Evolutionary conservation across 2,888 invertebrate species (phyloP).

Genomic region (Drosophila sordidula): DNA sequence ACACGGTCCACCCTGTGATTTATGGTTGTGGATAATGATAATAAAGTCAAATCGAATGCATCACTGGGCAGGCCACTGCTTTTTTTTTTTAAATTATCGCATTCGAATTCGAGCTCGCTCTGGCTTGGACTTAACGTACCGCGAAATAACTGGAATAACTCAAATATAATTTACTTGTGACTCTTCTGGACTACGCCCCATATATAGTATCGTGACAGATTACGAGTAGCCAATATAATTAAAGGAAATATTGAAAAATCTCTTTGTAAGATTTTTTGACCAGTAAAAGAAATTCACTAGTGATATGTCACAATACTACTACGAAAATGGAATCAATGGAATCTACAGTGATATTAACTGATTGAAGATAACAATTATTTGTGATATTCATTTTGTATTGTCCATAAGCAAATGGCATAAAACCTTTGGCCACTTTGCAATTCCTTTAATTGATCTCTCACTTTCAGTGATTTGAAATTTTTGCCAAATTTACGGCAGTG

Average conservation of each 20-base stretch:
- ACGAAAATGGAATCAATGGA: too few relatives aligned
- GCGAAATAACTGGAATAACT: conserved; percentile 78
- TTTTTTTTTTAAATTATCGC: conserved; percentile 57
- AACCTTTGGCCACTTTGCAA: neutral
- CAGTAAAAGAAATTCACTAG: too few relatives aligned
- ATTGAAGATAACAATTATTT: neutral
- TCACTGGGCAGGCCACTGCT: conserved; percentile 28
- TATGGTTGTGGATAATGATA: conserved; percentile 6
- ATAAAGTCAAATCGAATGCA: conserved; percentile 2
- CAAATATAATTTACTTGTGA: conserved; percentile 48
- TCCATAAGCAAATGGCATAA: too few relatives aligned
- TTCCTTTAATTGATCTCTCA: conserved; percentile 29
- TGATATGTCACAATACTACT: too few relatives aligned
- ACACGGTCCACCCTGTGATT: neutral
- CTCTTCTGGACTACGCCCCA: neutral
- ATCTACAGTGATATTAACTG: too few relatives aligned
- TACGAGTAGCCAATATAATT: neutral
- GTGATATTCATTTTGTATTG: too few relatives aligned
- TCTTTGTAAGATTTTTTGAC: too few relatives aligned
- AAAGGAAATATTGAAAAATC: too few relatives aligned
- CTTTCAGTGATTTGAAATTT: conserved; percentile 27
- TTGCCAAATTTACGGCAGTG: conserved; percentile 36
- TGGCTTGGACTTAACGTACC: conserved; percentile 63
- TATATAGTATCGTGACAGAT: conserved; percentile 8
- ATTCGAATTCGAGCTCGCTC: conserved; percentile 46